Conservation (phyloP, 1,140 invertebrate genomes). For the Gyrodactylus bullatarudis region DNA sequence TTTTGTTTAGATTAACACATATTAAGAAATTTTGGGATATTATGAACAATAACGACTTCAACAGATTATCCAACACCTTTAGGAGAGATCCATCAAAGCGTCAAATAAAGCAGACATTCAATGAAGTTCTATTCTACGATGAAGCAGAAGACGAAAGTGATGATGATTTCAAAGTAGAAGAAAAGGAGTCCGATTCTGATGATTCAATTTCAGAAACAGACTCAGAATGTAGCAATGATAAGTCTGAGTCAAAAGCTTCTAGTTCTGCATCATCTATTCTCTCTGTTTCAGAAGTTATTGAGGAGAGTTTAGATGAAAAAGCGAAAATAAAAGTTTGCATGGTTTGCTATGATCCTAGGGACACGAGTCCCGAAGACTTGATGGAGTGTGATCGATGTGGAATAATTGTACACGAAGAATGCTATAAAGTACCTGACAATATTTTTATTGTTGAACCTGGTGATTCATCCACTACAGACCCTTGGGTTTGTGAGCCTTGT, state of each 20-base stretch:
- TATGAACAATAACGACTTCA: background rate
- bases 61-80: background rate
- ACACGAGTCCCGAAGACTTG: constrained; percentile 49
- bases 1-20: too few species aligned
- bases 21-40: too few species aligned
- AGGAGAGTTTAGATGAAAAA: background rate
- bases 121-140: background rate
- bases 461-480: constrained; percentile 62
- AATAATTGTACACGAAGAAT: constrained; percentile 72
- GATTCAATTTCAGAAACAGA: too few species aligned
- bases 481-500: constrained; percentile 94
- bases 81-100: constrained; percentile 2
- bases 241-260: background rate
- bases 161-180: background rate
- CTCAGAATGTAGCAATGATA: too few species aligned
- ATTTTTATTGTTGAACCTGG: constrained; percentile 35
- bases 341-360: background rate
- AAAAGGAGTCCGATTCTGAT: background rate
- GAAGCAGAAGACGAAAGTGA: background rate
- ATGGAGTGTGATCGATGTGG: constrained; percentile 81
- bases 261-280: too few species aligned
- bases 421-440: constrained; percentile 69
- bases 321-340: background rate
- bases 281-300: background rate
- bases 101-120: background rate